Conservation (phyloP, 1,140 invertebrate genomes). For the Drosophila melanica region DNA sequence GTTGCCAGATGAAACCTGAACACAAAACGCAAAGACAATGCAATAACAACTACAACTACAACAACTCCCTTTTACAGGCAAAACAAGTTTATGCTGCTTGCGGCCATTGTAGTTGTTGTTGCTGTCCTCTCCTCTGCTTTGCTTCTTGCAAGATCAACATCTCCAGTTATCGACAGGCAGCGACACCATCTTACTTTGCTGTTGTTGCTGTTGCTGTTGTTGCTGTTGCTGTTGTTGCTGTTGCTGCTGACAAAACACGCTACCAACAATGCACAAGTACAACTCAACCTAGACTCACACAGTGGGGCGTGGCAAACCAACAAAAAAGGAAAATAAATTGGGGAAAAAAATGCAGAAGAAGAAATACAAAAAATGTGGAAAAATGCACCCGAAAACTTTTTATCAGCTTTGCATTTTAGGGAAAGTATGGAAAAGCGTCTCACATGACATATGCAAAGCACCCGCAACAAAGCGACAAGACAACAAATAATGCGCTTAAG, state of each 20-base stretch:
- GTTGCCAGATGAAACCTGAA: constrained; percentile 79
- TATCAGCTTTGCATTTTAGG: constrained; percentile 37
- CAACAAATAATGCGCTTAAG: background rate
- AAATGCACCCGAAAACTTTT: constrained; percentile 46
- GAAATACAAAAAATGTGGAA: constrained; percentile 18
- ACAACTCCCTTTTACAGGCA: constrained; percentile 79
- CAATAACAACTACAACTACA: constrained; percentile 55
- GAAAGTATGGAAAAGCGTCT: constrained; percentile 43
- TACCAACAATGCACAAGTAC: constrained; percentile 42
- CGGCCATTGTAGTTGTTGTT: constrained; percentile 65
- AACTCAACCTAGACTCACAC: constrained; percentile 24
- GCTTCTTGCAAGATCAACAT: constrained; percentile 77
- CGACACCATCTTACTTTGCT: constrained; percentile 60
- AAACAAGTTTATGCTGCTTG: constrained; percentile 75
- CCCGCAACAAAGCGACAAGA: constrained; percentile 33
- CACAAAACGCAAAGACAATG: constrained; percentile 77
- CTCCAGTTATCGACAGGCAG: constrained; percentile 77
- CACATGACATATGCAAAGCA: constrained; percentile 48
- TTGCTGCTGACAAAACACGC: constrained; percentile 48
- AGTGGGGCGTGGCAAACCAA: constrained; percentile 40
- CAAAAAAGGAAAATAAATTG: constrained; percentile 11
- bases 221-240: constrained; percentile 36
- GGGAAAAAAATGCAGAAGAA: background rate
- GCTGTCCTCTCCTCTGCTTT: constrained; percentile 55
- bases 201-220: constrained; percentile 23